Evolutionary conservation across 2,888 invertebrate genomes (phyloP), one percentile per base, ranked within the genome.

Genomic region (Orthonychiurus folsomi): DNA sequence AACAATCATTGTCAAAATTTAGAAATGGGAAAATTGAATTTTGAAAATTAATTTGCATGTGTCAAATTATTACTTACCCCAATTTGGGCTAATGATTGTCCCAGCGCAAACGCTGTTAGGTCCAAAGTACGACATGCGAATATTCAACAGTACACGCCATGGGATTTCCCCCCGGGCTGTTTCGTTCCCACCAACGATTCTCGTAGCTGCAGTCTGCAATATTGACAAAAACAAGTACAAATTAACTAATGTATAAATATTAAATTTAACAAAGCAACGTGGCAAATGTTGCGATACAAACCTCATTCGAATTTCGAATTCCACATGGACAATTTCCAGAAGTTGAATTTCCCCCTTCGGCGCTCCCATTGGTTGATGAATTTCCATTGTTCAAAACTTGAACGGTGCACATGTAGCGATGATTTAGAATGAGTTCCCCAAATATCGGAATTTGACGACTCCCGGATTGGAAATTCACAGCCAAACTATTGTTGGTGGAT

Each of bases 231-330:
- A n/a, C n/a, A n/a, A n/a, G n/a, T n/a, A n/a, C n/a, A 37, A 37
- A 37, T 37, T 37, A 37, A 37, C 15, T 37, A 37, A 37, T 37
- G 37, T 37, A 37, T 37, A 37, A 37, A 37, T 9, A 37, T n/a
- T n/a, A n/a, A n/a, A n/a, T n/a, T n/a, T n/a, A n/a, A n/a, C n/a
- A n/a, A n/a, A n/a, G n/a, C n/a, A n/a, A n/a, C n/a, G n/a, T n/a
- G n/a, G n/a, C n/a, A n/a, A n/a, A 9, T 37, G 9, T 37, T 37
- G 15, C 37, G 18, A 55, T 20, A 52, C 5, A 20, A 20, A 55
- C 55, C 25, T 26, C 55, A 27, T 56, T 56, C 2, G 21, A n/a
- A 56, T 56, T 56, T n/a, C 56, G 12, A 28, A 26, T 21, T 28
- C 56, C 56, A 27, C 56, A 56, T 3, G 28, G 26, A 20, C 56